Conservation (phyloP, 2,888 invertebrate genomes). For the Glaucopsyche alexis region DNA sequence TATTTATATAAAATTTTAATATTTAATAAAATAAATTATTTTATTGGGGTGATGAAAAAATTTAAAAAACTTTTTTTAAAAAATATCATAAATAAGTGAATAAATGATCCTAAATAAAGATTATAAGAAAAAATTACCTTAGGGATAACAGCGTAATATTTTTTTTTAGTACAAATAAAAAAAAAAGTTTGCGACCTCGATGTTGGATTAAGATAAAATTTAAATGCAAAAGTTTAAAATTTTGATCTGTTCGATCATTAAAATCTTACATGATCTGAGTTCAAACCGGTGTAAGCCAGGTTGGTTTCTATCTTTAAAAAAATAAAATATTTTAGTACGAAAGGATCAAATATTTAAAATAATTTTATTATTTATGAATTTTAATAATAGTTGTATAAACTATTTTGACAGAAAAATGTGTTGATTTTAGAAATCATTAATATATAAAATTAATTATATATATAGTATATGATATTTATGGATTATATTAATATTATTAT, state of each 20-base stretch:
- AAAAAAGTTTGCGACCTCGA: conserved; percentile 91
- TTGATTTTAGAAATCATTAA: conserved; percentile 85
- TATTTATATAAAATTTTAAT: conserved; percentile 55
- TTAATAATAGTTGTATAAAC: conserved; percentile 51
- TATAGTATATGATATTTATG: conserved; percentile 49
- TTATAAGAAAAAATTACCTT: conserved; percentile 87
- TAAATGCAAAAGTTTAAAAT: conserved; percentile 83
- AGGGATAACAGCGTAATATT: conserved; percentile 92
- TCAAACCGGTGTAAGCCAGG: conserved; percentile 92
- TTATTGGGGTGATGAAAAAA: conserved; percentile 84
- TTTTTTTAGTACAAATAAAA: conserved; percentile 86
- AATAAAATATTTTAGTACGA: conserved; percentile 85
- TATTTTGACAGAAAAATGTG: conserved; percentile 85
- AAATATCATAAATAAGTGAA: conserved; percentile 60
- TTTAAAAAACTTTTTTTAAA: conserved; percentile 77
- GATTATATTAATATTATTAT: conserved; percentile 69
- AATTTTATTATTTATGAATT: conserved; percentile 60
- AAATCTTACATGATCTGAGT: conserved; percentile 94
- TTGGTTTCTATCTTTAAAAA: conserved; percentile 89
- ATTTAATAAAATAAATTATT: conserved; percentile 66
- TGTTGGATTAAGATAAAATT: conserved; percentile 90
- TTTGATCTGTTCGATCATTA: conserved; percentile 91
- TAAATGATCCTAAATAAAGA: conserved; percentile 79
- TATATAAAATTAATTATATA: conserved; percentile 75
- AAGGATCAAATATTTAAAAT: conserved; percentile 84